Evolutionary conservation across 2,797 vertebrate species (phyloP).

Genomic region (Phylloscopus collybita): DNA sequence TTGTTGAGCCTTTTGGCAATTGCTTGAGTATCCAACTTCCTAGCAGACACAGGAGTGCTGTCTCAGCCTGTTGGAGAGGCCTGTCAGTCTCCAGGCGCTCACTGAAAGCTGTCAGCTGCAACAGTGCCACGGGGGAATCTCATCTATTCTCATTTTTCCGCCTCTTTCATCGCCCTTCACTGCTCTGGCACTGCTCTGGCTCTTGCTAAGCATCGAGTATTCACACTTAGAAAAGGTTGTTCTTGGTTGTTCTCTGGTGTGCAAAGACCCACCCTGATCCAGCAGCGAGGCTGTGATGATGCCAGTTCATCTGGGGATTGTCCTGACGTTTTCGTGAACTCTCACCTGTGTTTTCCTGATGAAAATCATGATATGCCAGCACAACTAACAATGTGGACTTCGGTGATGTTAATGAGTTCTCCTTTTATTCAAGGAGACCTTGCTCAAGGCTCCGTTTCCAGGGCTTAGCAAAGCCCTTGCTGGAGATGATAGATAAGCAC

Average conservation of each 20-base stretch:
- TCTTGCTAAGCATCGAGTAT: not conserved
- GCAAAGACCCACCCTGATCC: not conserved
- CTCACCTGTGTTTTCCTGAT: not conserved
- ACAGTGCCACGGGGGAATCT: not conserved
- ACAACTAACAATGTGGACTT: fast-evolving
- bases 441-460: not conserved
- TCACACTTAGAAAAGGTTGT: not conserved
- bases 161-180: not conserved
- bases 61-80: not conserved
- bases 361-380: not conserved
- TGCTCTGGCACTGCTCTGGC: not conserved
- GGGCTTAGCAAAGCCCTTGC: not conserved
- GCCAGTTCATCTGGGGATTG: not conserved
- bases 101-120: not conserved
- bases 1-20: not conserved
- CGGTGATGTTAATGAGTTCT: not conserved
- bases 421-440: not conserved
- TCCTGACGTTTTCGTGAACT: not conserved
- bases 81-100: not conserved
- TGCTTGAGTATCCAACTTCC: not conserved
- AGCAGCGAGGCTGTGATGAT: not conserved
- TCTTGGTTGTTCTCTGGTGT: not conserved
- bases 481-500: not conserved
- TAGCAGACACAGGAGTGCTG: not conserved
- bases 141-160: not conserved